phyloP scores from a whole-genome alignment of 2,113 vertebrate species.

The Eidolon helvum region DNA sequence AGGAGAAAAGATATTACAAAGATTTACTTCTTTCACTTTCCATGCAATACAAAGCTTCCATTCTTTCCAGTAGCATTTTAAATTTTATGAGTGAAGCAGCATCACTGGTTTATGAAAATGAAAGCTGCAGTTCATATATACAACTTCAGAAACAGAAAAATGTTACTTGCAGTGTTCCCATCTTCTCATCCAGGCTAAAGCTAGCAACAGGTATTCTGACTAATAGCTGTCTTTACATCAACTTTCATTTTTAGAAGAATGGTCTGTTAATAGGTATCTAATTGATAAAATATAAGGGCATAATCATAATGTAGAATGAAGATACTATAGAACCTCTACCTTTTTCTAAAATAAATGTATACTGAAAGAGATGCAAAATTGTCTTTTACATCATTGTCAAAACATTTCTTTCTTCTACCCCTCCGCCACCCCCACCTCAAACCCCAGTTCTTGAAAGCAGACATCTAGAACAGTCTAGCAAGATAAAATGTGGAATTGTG shows the following conservation, averaged over 20 bases:
- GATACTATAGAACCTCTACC: accelerated
- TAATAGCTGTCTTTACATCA: not conserved
- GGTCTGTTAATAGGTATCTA: not conserved
- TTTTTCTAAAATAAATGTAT: slow-evolving; percentile 31
- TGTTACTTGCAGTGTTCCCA: not conserved
- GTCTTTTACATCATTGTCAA: not conserved
- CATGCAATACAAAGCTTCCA: not conserved
- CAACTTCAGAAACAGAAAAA: not conserved
- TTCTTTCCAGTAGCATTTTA: not conserved
- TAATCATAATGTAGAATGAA: slow-evolving; percentile 8
- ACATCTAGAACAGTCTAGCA: not conserved
- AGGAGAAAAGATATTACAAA: not conserved
- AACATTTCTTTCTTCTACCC: not conserved
- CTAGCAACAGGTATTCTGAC: not conserved
- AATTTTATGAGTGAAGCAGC: not conserved
- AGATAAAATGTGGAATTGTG: not conserved
- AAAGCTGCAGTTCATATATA: not conserved
- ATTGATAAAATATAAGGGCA: not conserved
- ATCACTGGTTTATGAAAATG: not conserved
- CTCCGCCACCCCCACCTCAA: not conserved
- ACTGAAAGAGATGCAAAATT: not conserved
- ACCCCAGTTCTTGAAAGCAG: slow-evolving; percentile 1
- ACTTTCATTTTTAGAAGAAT: not conserved
- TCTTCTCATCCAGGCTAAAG: not conserved
- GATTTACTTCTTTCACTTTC: not conserved